Conservation (phyloP, 53 echinoderm and acorn worm species). For the Crossaster papposus region DNA sequence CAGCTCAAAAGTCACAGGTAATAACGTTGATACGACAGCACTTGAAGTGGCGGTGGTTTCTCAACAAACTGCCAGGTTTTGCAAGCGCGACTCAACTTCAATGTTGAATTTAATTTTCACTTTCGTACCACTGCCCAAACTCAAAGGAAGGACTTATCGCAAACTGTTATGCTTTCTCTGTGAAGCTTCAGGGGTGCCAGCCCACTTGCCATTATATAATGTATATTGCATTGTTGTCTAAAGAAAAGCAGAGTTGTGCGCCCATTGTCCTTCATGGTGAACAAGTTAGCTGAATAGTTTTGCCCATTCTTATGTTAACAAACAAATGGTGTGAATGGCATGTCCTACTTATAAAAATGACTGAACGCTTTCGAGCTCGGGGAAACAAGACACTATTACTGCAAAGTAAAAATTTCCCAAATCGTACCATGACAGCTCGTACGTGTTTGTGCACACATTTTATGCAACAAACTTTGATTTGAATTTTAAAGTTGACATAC, state of each 20-base stretch:
- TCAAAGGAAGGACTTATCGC: background rate
- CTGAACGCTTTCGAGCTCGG: background rate
- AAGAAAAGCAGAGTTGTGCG: background rate
- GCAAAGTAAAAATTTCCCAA: background rate
- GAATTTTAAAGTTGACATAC: background rate
- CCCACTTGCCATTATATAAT: constrained; percentile 14
- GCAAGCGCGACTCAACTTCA: background rate
- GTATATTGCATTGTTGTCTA: constrained; percentile 38
- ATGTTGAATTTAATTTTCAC: background rate
- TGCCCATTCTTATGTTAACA: constrained; percentile 29
- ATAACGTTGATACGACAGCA: constrained; percentile 1
- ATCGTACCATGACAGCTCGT: no score
- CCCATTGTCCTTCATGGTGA: constrained; percentile 1
- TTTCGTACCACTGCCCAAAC: constrained; percentile 11
- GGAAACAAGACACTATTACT: background rate
- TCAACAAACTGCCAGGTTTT: background rate
- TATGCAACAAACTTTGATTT: background rate
- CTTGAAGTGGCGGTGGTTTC: background rate
- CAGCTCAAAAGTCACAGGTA: background rate
- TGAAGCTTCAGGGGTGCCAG: background rate
- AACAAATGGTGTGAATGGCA: constrained; percentile 31
- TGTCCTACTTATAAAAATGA: background rate
- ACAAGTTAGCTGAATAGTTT: constrained; percentile 34
- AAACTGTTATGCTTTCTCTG: background rate
- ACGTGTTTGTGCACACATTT: background rate